Evolutionary conservation across 2,113 vertebrate genomes (phyloP).

Genomic region (Trachemys scripta): DNA sequence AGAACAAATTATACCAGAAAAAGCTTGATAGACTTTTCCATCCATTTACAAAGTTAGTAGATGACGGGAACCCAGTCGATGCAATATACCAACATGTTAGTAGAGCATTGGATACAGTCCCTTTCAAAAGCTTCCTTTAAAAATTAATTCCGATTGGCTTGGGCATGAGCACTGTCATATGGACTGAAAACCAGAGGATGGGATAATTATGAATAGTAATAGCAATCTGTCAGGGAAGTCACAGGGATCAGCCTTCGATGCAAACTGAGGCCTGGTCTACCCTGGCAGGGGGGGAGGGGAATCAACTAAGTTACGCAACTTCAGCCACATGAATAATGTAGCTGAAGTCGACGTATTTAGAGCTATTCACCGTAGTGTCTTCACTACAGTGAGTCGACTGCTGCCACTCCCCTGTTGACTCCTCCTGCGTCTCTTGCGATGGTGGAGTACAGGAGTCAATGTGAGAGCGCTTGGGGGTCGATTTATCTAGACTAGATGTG

Average conservation of each 20-base stretch:
- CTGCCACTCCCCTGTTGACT: no score
- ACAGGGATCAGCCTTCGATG: not conserved
- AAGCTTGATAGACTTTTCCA: not conserved
- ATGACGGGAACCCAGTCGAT: not conserved
- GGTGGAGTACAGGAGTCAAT: no score
- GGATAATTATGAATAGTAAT: not conserved
- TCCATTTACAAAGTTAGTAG: not conserved
- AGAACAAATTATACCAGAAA: accelerated
- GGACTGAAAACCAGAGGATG: accelerated
- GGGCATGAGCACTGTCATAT: not conserved
- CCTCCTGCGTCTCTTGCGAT: no score
- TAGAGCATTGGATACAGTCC: not conserved
- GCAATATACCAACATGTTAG: not conserved
- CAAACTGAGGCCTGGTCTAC: not conserved
- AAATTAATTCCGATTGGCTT: not conserved
- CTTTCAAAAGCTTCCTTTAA: not conserved
- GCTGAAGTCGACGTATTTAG: no score
- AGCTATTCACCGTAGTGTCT: no score
- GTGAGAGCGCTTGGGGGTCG: no score
- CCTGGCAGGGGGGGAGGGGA: no score
- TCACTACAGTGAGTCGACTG: no score
- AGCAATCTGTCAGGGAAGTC: not conserved
- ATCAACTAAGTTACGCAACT: no score
- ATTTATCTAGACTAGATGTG: no score
- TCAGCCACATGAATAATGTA: no score